These are phyloP conservation scores for Diarsia brunnea DNA, from an alignment of 2,888 invertebrate species.

Conservation along the genomic window DNA sequence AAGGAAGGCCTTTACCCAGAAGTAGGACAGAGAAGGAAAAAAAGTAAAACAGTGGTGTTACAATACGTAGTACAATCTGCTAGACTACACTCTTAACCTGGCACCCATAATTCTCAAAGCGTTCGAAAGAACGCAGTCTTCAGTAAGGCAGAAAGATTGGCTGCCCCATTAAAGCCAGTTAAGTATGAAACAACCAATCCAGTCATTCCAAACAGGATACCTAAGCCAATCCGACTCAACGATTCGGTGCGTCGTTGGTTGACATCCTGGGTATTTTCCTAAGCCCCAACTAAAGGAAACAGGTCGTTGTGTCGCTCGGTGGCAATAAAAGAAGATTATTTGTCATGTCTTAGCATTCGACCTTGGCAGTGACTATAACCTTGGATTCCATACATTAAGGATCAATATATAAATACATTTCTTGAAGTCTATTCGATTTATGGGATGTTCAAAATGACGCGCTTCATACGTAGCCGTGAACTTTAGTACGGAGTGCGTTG, in stretches of 20 bases:
- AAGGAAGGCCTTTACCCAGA: no score
- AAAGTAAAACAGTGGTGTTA: no score
- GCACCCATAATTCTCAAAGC: no score
- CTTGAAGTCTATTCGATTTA: conserved; percentile 35
- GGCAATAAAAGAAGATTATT: conserved; percentile 32
- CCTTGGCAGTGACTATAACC: conserved; percentile 39
- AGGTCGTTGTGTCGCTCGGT: conserved; percentile 24
- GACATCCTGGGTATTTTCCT: conserved; percentile 38
- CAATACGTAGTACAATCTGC: no score
- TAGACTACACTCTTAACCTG: background rate
- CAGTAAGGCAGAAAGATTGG: background rate
- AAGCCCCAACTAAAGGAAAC: conserved; percentile 34
- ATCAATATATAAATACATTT: background rate
- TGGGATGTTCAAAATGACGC: conserved; percentile 54
- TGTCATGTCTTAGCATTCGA: conserved; percentile 14
- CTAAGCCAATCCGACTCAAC: conserved; percentile 4
- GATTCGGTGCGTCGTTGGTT: conserved; percentile 1
- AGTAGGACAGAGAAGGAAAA: background rate
- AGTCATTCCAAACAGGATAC: conserved; percentile 8
- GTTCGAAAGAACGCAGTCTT: background rate
- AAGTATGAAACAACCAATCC: background rate
- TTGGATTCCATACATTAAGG: background rate
- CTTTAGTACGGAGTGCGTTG: conserved; percentile 61
- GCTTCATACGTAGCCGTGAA: conserved; percentile 59
- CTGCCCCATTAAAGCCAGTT: background rate